Base-by-base conservation (phyloP, 2,797 vertebrate species). In the Fundulus diaphanus region DNA sequence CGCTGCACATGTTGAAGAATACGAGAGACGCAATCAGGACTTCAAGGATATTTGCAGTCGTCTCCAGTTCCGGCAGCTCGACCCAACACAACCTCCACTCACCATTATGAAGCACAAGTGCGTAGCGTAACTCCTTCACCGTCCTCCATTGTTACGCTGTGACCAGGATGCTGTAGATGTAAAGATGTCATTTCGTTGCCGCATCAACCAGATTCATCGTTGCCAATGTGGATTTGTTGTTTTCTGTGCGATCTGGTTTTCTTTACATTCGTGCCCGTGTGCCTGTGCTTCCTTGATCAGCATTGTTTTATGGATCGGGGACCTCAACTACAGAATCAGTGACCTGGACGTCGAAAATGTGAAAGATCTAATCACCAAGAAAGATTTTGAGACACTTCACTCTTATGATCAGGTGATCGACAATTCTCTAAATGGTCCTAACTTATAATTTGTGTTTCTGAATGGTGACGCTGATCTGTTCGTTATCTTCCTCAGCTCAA, bases 271-370 rank as follows among this genome's bases (percentile, higher is more conserved):
- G 3, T 54, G 13, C 3, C n/a, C 75, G 18, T 31, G 7, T 74
- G 8, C 76, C 20, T 51, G 0, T 72, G 6, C 20, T 59, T 70
- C 42, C 48, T 57, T 74, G 65, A 42, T n/a, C 89, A 99, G 98
- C 88, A 93, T 96, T 68, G 91, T 99, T 85, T 92, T 99, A 2
- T 99, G 98, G 98, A 83, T 99, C 67, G 98, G 98, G 46, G 98
- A 99, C 93, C 95, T 99, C 73, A 99, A 99, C 96, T 99, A 99
- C 92, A 95, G 97, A 73, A 94, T 99, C 93, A 96, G 95, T 89
- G 96, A 98, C 0, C 93, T 98, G 77, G 97, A 98, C 1, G 93
- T 96, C 22, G 94, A 96, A n/a, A 87, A 83, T 57, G 97, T 98
- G 83, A 99, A 99, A 93, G 95, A 96, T 33, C 93, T 98, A 0